Base-by-base conservation (phyloP, 2,888 invertebrate genomes). In the Ochropacha duplaris region DNA sequence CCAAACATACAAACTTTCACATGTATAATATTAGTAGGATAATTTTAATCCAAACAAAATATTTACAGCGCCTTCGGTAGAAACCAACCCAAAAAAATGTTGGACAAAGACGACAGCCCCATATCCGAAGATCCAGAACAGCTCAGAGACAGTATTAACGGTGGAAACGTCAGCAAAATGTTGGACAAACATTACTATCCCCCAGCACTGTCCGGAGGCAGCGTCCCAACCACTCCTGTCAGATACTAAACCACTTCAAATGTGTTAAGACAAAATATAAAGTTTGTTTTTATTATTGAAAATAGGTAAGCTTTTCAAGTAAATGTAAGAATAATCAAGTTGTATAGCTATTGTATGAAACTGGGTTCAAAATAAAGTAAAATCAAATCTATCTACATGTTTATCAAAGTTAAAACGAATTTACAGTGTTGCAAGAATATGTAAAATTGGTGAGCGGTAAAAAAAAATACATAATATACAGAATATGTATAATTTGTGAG, bases 181-280 rank as follows among this genome's bases (percentile, higher is more conserved):
- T 57, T 84, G 71, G 91, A 90, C 76, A 88, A 89, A 74, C 76
- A 74, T 68, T 61, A 71, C 79, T 69, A 81, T 67, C 80, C 87
- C 65, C 68, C 83, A 72, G 77, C 86, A 72, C 68, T 83, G 62
- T 11, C 51, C 68, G 31, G 31, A 31, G 61, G 74, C 81, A 68
- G 82, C 83, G 50, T 88, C 86, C 64, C 90, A 82, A 79, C 90
- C 89, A 68, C 81, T 89, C 84, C 89, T 90, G 85, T 73, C 71
- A 79, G 78, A 65, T 69, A 51, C 59, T 36, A 50, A 58, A 22
- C 57, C 64, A 57, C 60, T 3, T 2, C 6, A 19, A 19, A 9
- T n/a, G 19, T 44, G 44, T 19, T 44, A 44, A 44, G 1, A 19
- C 36, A 44, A 44, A 8, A 16, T 44, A 8, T 44, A 5, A 44